phyloP scores from a whole-genome alignment of 2,888 invertebrate species.

The Meteorus colon region DNA sequence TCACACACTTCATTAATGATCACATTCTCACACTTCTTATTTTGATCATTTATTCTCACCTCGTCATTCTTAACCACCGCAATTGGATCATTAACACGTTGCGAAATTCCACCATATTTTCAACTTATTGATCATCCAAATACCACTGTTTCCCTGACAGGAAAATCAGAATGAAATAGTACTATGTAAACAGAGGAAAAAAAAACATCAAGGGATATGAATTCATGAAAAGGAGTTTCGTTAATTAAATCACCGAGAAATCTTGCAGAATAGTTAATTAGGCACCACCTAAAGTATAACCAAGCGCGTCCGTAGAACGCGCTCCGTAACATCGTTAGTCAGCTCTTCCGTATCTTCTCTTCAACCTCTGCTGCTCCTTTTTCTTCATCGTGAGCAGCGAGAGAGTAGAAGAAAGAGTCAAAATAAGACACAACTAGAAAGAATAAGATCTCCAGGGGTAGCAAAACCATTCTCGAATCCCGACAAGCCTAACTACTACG shows the following conservation, averaged over 20 bases:
- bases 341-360: slow-evolving; percentile 53
- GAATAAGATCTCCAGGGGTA: neutral
- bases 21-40: slow-evolving; percentile 28
- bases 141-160: slow-evolving; percentile 16
- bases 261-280: slow-evolving; percentile 70
- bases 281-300: slow-evolving; percentile 65
- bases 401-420: slow-evolving; percentile 9
- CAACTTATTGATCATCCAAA: slow-evolving; percentile 1
- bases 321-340: slow-evolving; percentile 64
- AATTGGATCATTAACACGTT: slow-evolving; percentile 43
- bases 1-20: slow-evolving; percentile 55
- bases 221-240: slow-evolving; percentile 58
- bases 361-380: slow-evolving; percentile 35
- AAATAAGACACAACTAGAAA: neutral
- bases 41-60: slow-evolving; percentile 42
- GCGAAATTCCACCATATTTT: neutral
- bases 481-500: slow-evolving; percentile 39
- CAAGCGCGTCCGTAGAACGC: slow-evolving; percentile 63
- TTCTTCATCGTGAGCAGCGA: slow-evolving; percentile 3
- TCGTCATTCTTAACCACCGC: slow-evolving; percentile 43
- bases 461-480: slow-evolving; percentile 25
- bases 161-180: slow-evolving; percentile 40
- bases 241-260: slow-evolving; percentile 69
- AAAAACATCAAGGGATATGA: slow-evolving; percentile 36
- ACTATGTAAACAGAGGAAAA: neutral